Evolutionary conservation across 2,888 invertebrate species (phyloP), one percentile per base, ranked within the genome.

Genomic region (Rhagonycha fulva): DNA sequence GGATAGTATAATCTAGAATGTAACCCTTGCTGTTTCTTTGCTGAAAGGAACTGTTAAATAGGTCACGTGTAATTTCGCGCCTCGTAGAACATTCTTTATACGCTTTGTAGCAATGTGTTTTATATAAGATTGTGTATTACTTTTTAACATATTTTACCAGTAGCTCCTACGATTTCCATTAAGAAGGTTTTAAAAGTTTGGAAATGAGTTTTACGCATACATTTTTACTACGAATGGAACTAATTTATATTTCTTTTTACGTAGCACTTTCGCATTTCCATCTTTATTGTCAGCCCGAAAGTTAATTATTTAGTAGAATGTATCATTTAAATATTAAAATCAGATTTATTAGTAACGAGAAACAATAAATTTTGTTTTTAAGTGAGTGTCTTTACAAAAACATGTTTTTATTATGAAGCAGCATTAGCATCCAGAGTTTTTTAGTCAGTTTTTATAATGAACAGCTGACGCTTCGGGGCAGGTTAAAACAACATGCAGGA

Each of bases 21-120:
- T 68, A 70, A 74, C 76, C 74, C 72, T 71, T 72, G 26, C 68
- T 75, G 14, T 68, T 60, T 60, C 23, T 68, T 14, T 68, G 76
- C 76, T 69, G 74, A 76, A 76, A 76, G 76, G 68, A 76, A 76
- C 76, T 76, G 74, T 76, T 76, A 76, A 76, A 76, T 74, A 73
- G 76, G 74, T 74, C 76, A 76, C 74, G 74, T 76, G 74, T 71
- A 76, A 76, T 76, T 76, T 76, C 76, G 73, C 76, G 76, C 73
- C 76, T 76, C 68, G 76, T 68, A 73, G 74, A 70, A 68, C 62
- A 70, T 76, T 76, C 71, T 62, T 76, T 74, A 70, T 71, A 71
- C 70, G 67, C 70, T 71, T 70, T 73, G 70, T 69, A 72, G 69
- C 72, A 72, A 68, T 72, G 72, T 47, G 68, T 71, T 72, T 69